Percentiles rank a stretch among this genome's conserved stretches.
Conservation (phyloP, 2,113 vertebrate species). For the Myotis davidii region DNA sequence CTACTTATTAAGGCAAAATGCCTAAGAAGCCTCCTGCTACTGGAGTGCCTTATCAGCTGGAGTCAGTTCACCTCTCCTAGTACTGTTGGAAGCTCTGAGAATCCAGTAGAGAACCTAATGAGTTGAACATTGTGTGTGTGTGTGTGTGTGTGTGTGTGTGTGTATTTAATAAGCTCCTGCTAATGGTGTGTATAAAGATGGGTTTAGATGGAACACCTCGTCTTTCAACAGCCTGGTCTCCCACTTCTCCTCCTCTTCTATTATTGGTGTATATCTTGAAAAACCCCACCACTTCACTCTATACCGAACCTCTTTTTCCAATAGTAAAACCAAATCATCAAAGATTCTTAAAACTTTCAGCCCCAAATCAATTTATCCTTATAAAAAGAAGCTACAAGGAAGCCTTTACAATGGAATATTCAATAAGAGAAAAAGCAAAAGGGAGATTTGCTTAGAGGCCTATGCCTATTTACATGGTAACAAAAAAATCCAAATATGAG, state of each 20-base stretch:
- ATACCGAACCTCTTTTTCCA: constrained; percentile 36
- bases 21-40: not conserved
- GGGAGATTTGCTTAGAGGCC: not conserved
- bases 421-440: constrained; percentile 26
- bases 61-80: not conserved
- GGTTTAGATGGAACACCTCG: constrained; percentile 9
- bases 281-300: constrained; percentile 37
- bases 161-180: constrained; percentile 33
- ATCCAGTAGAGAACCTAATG: not conserved
- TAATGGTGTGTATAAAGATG: constrained; percentile 20
- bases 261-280: constrained; percentile 21
- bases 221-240: not conserved
- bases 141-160: not conserved
- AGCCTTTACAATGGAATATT: constrained; percentile 11
- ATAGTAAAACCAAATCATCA: constrained; percentile 34
- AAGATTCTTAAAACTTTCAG: constrained; percentile 43
- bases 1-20: constrained; percentile 48
- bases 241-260: not conserved
- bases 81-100: not conserved
- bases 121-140: not conserved
- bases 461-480: constrained; percentile 52
- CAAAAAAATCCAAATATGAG: constrained; percentile 46
- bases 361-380: constrained; percentile 33
- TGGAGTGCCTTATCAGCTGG: not conserved
- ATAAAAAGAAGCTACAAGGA: constrained; percentile 51